Evolutionary conservation across 2,888 invertebrate genomes (phyloP), one percentile per base, ranked within the genome.

Genomic region (Tanypteryx hageni): DNA sequence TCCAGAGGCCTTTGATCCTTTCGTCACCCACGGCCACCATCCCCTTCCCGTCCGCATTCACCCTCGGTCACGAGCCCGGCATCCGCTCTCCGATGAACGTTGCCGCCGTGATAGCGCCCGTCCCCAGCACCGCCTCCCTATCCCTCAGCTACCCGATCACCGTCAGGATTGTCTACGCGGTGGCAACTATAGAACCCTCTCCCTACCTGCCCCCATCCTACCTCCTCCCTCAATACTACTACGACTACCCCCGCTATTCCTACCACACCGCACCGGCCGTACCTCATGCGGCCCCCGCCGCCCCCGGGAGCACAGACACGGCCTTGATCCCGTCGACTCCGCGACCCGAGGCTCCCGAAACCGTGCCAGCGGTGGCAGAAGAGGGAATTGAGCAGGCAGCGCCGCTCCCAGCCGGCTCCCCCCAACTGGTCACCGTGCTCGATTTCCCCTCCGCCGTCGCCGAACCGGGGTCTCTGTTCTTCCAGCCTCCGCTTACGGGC

Each of bases 41-140:
- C 61, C 93, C 95, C 18, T 95, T 95, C 93, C 95, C 95, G 1
- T 93, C 95, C 4, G 94, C 95, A 92, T 94, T 95, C 81, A 94
- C 94, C 85, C 95, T 95, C 84, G 92, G 94, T 9, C 95, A 95
- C 93, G 94, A 94, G n/a, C 89, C 64, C 31, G 95, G 95, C 7
- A 94, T 94, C 84, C 94, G 94, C 92, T 94, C 95, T 93, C 95
- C 95, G 0, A 94, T 95, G 59, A 94, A 93, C 61, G 95, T 95
- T 61, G 95, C 95, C 5, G 95, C 95, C 27, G 95, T 95, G 18
- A 94, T 95, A 13, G 95, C 95, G 11, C 95, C 95, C 11, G 94
- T 95, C 13, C 93, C 93, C 13, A n/a, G 92, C n/a, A 92, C 92
- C 18, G 91, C 93, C 27, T 92, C 89, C 0, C 93, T 94, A 22